A percentile compares a stretch with the other conserved stretches of the same genome.
Conservation (phyloP, 2,797 vertebrate species). For the Pteropus rufus region DNA sequence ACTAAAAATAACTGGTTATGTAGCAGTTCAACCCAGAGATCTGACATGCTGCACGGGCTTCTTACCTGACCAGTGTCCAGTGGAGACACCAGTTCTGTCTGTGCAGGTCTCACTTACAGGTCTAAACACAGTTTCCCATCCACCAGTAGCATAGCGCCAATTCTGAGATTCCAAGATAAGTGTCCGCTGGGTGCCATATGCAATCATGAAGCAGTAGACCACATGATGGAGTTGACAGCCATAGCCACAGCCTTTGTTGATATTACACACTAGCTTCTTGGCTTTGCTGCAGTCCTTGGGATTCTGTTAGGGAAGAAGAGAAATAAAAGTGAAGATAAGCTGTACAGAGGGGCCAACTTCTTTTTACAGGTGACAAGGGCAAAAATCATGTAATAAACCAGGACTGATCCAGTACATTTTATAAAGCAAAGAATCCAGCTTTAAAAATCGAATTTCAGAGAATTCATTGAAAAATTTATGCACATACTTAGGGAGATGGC, state of each 20-base stretch:
- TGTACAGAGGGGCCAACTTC: neutral
- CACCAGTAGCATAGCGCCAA: constrained; percentile 96
- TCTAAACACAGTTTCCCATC: constrained; percentile 97
- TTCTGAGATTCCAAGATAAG: constrained; percentile 98
- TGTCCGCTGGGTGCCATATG: constrained; percentile 95
- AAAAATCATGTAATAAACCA: constrained; percentile 52
- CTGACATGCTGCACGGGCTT: neutral
- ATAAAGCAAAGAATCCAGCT: constrained; percentile 56
- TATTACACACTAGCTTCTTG: constrained; percentile 98
- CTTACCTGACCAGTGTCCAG: constrained; percentile 97
- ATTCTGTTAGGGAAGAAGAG: constrained; percentile 85
- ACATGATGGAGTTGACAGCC: constrained; percentile 98
- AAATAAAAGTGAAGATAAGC: constrained; percentile 52
- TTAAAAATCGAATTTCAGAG: constrained; percentile 18
- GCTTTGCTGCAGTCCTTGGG: constrained; percentile 98
- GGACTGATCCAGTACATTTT: neutral
- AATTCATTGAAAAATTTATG: constrained; percentile 65
- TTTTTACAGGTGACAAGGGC: constrained; percentile 39
- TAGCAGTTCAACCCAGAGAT: neutral
- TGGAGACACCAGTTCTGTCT: constrained; percentile 91
- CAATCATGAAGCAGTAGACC: constrained; percentile 99
- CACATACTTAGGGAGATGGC: constrained; percentile 32
- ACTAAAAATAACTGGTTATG: neutral
- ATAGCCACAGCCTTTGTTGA: constrained; percentile 99
- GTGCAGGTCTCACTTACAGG: constrained; percentile 96